Conservation (phyloP, 2,797 vertebrate genomes). For the Macropus fuliginosus region DNA sequence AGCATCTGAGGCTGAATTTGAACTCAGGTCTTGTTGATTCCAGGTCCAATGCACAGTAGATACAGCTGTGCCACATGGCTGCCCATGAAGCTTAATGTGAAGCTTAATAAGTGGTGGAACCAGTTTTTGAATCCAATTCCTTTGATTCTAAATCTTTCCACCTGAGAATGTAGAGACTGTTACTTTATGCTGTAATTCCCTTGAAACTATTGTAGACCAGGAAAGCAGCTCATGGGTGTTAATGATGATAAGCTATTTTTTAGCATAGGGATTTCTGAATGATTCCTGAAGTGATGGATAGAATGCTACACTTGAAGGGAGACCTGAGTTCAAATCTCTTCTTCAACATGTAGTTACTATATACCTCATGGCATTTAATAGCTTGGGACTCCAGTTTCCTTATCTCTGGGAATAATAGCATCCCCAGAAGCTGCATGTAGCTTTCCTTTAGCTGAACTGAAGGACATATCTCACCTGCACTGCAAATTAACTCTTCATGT, state of each 20-base stretch:
- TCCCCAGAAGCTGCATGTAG: not conserved
- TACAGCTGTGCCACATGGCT: not conserved
- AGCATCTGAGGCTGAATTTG: not conserved
- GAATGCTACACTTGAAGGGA: not conserved
- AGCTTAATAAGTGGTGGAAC: not conserved
- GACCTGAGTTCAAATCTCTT: not conserved
- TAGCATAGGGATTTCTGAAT: not conserved
- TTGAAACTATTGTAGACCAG: not conserved
- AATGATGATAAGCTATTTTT: not conserved
- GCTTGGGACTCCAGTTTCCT: not conserved
- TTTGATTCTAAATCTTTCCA: not conserved
- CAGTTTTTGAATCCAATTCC: not conserved
- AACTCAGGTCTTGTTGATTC: not conserved
- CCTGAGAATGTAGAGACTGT: not conserved
- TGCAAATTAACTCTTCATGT: not conserved
- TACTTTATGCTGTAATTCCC: not conserved
- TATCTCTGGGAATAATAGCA: not conserved
- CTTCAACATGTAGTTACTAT: not conserved
- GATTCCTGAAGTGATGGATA: not conserved
- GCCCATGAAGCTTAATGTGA: not conserved
- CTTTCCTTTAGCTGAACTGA: not conserved
- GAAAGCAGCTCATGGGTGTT: not conserved
- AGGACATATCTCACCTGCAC: not conserved
- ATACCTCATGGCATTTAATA: not conserved
- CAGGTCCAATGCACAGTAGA: not conserved